These are phyloP conservation scores for Drosophila sp. DNA, from an alignment of 1,140 invertebrate genomes.

Conservation along the genomic window DNA sequence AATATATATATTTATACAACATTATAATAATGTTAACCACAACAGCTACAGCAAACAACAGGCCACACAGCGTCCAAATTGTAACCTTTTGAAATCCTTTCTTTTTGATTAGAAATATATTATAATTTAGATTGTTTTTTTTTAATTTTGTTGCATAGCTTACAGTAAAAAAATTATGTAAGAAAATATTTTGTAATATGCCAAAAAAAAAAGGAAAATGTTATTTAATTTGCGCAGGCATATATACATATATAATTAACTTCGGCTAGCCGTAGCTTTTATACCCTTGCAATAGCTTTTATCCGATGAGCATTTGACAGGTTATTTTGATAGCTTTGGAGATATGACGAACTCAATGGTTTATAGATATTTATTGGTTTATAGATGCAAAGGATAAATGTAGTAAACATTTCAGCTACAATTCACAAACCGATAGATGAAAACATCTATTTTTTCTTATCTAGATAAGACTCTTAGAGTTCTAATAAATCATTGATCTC, in stretches of 20 bases:
- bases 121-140: conserved; percentile 25
- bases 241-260: conserved; percentile 11
- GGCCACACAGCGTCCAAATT: conserved; percentile 34
- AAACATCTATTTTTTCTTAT: too few relatives aligned
- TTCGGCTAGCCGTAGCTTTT: conserved; percentile 28
- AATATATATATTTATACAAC: conserved; percentile 63
- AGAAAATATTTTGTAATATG: conserved; percentile 32
- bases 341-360: too few relatives aligned
- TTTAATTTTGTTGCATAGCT: conserved; percentile 17
- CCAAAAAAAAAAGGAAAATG: conserved; percentile 5
- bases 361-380: too few relatives aligned
- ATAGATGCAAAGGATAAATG: too few relatives aligned
- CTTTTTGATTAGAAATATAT: conserved; percentile 1
- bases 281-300: conserved; percentile 16
- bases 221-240: conserved; percentile 19
- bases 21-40: conserved; percentile 30
- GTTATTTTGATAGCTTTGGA: too few relatives aligned
- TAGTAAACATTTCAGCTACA: too few relatives aligned
- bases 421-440: too few relatives aligned
- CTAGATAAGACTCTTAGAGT: too few relatives aligned
- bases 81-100: conserved; percentile 6
- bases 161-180: conserved; percentile 15
- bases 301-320: too few relatives aligned
- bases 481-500: too few relatives aligned
- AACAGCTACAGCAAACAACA: conserved; percentile 32